These are phyloP conservation scores for Lepidotrigona ventralis DNA, from an alignment of 1,140 invertebrate species.

Conservation along the genomic window DNA sequence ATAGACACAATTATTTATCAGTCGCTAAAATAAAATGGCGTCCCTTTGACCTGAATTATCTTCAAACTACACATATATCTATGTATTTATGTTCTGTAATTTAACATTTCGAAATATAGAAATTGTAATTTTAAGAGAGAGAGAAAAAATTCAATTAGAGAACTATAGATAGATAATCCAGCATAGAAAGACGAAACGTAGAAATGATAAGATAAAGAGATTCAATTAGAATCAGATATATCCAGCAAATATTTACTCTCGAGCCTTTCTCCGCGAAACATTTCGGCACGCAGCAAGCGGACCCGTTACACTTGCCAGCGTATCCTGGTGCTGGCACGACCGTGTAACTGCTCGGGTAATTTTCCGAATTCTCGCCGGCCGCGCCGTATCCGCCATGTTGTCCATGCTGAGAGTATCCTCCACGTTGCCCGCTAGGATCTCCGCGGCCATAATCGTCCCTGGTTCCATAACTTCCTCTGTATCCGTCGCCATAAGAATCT, in stretches of 20 bases:
- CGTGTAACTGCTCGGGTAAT: conserved; percentile 76
- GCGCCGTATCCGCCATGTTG: conserved; percentile 48
- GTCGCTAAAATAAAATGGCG: no score
- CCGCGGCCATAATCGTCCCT: background rate
- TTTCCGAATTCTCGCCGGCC: conserved; percentile 55
- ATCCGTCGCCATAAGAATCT: conserved; percentile 27
- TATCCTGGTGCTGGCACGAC: conserved; percentile 81
- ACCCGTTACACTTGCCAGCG: conserved; percentile 82
- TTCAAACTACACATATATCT: no score
- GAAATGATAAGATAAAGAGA: no score
- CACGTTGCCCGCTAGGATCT: background rate
- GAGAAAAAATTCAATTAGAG: background rate
- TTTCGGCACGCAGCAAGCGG: conserved; percentile 87
- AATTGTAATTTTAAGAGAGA: no score
- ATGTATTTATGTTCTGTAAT: no score
- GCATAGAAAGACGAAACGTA: no score
- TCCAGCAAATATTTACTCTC: conserved; percentile 82
- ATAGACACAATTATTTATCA: no score
- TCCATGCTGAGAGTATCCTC: background rate
- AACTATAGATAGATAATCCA: no score
- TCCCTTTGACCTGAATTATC: no score
- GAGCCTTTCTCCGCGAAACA: conserved; percentile 97
- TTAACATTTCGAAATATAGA: no score
- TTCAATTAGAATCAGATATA: background rate
- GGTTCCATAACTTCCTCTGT: background rate